Evolutionary conservation across 2,797 vertebrate species (phyloP), one percentile per base, ranked within the genome.

Genomic region (Melanogrammus aeglefinus): DNA sequence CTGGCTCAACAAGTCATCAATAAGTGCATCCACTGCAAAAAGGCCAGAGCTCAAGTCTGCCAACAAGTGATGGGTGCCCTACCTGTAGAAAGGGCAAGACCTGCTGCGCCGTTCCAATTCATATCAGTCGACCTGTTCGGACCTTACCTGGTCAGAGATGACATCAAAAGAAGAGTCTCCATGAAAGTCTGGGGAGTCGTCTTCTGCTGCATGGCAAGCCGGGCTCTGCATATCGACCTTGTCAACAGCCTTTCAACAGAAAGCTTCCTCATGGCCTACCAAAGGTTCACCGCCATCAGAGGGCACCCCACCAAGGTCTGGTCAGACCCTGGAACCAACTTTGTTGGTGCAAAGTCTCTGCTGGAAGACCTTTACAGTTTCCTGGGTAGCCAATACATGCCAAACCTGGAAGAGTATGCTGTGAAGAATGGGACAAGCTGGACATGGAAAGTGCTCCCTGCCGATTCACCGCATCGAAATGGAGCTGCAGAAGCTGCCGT

Each of bases 401-500:
- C 44, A 0, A 16, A 6, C 39, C 39, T 81, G 5, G 77, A 84
- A 29, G 10, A 57, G 0, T 4, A 24, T 16, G 74, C 35, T 69
- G 47, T 75, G 24, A 81, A 10, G 4, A 63, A 77, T 75, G 79
- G 79, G 7, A 79, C 74, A 35, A 71, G 38, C n/a, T 78, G 77
- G 74, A 10, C 27, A 38, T 74, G 74, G 80, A 35, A 78, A 12
- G 57, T 78, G 14, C 72, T 80, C 35, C 79, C 77, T n/a, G 76
- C 76, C 0, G 81, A 83, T 6, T 16, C 79, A 0, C 76, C 76
- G 1, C 74, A 78, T 18, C 74, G 77, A 0, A 80, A 83, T 29
- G 79, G 79, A 21, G 78, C 78, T 27, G 82, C 74, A 0, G 74
- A 83, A 51, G 75, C 77, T 16, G 41, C 73, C 77, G 79, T 81